Percentiles rank a stretch among this genome's conserved stretches.
Conservation (phyloP, 2,888 invertebrate species). For the Cryptosula pallasiana region DNA sequence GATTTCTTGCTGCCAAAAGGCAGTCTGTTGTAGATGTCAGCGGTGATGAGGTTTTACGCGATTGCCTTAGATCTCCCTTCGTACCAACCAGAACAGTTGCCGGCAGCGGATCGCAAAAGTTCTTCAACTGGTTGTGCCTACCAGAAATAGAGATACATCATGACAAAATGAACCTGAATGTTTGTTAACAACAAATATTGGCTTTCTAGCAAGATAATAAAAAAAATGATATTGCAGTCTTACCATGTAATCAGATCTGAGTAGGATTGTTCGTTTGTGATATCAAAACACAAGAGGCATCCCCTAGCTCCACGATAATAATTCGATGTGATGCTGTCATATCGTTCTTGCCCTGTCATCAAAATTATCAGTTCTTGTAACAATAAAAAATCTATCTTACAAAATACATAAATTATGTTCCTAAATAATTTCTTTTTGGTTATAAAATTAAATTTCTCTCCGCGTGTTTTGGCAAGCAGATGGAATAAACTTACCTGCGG, state of each 20-base stretch:
- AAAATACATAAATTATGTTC: no score
- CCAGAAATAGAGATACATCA: not conserved
- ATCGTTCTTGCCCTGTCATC: slow-evolving; percentile 16
- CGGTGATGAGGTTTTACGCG: not conserved
- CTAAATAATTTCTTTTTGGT: no score
- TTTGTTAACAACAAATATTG: not conserved
- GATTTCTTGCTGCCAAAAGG: slow-evolving; percentile 11
- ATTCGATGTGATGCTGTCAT: slow-evolving; percentile 21
- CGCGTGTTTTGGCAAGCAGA: no score
- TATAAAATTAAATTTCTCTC: no score
- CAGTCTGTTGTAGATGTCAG: not conserved
- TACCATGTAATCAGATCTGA: slow-evolving; percentile 7
- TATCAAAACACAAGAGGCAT: slow-evolving; percentile 19
- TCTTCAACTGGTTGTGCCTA: not conserved
- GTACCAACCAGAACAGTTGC: slow-evolving; percentile 5
- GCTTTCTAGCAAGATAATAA: no score
- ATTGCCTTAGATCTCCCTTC: not conserved
- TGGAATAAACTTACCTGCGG: slow-evolving; percentile 19
- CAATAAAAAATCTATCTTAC: no score
- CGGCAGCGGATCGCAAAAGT: not conserved
- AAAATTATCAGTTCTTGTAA: no score
- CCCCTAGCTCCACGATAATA: slow-evolving; percentile 23
- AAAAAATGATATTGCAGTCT: no score
- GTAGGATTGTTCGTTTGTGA: slow-evolving; percentile 14
- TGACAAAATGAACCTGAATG: not conserved